These are phyloP conservation scores for Atractosteus spatula DNA, from an alignment of 2,113 vertebrate species.

Conservation along the genomic window DNA sequence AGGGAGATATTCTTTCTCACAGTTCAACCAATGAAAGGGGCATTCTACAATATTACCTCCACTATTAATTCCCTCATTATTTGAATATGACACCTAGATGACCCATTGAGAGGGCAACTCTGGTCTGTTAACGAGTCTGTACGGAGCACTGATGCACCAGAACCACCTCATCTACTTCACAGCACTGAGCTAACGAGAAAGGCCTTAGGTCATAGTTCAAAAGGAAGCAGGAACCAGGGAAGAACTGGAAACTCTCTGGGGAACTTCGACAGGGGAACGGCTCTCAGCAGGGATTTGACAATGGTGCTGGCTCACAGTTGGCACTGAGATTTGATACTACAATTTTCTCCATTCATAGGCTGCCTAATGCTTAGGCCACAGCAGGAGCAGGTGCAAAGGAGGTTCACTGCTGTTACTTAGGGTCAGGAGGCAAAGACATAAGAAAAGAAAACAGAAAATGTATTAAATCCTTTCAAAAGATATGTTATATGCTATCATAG, in stretches of 20 bases:
- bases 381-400: slow-evolving; percentile 58
- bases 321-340: slow-evolving; percentile 48
- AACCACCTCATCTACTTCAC: not conserved
- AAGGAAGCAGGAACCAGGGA: slow-evolving; percentile 23
- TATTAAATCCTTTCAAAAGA: not conserved
- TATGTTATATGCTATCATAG: not conserved
- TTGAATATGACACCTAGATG: slow-evolving; percentile 56
- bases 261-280: slow-evolving; percentile 32
- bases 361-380: slow-evolving; percentile 50
- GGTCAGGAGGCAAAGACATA: slow-evolving; percentile 28
- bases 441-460: slow-evolving; percentile 29
- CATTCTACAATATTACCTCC: slow-evolving; percentile 17
- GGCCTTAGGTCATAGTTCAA: slow-evolving; percentile 45
- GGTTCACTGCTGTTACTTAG: slow-evolving; percentile 43
- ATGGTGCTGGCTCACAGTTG: slow-evolving; percentile 45
- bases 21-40: not conserved
- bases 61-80: slow-evolving; percentile 50
- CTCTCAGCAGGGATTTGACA: slow-evolving; percentile 34
- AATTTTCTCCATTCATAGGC: slow-evolving; percentile 55
- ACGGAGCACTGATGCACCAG: slow-evolving; percentile 24
- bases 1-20: not conserved
- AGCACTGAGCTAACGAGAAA: slow-evolving; percentile 22
- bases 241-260: slow-evolving; percentile 23
- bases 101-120: slow-evolving; percentile 38
- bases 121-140: slow-evolving; percentile 50